Evolutionary conservation across 2,113 vertebrate species (phyloP).

Genomic region (Oceanites oceanicus): DNA sequence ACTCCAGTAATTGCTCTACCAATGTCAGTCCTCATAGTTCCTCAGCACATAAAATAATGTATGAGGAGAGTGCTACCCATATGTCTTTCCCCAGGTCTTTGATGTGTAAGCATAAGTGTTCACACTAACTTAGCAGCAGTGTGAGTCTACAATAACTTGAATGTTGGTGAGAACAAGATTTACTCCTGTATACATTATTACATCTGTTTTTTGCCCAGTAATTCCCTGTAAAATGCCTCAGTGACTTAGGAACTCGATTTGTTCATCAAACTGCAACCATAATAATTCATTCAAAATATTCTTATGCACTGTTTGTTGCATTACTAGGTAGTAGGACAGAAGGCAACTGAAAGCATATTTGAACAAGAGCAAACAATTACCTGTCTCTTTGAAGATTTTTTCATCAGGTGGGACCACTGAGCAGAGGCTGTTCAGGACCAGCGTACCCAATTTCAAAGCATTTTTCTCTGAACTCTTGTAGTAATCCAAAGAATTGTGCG

Average conservation of each 20-base stretch:
- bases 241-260: neutral
- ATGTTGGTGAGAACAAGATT: neutral
- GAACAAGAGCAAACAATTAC: slow-evolving; percentile 50
- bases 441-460: slow-evolving; percentile 87
- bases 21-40: neutral
- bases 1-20: neutral
- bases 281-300: neutral
- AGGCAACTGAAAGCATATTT: neutral
- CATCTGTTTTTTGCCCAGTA: neutral
- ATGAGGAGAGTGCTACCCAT: neutral
- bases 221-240: neutral
- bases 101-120: neutral
- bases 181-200: neutral
- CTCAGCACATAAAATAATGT: neutral
- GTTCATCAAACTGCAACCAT: neutral
- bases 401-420: slow-evolving; percentile 91
- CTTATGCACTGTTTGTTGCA: neutral
- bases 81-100: neutral
- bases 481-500: slow-evolving; percentile 96
- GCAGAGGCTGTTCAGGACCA: slow-evolving; percentile 96
- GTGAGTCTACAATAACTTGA: neutral
- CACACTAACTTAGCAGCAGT: neutral
- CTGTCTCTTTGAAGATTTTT: slow-evolving; percentile 93
- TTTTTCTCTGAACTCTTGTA: slow-evolving; percentile 95
- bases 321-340: neutral